These are phyloP conservation scores for Ophiothrix spiculata DNA, from an alignment of 35 echinoderm and acorn worm species.

Conservation along the genomic window DNA sequence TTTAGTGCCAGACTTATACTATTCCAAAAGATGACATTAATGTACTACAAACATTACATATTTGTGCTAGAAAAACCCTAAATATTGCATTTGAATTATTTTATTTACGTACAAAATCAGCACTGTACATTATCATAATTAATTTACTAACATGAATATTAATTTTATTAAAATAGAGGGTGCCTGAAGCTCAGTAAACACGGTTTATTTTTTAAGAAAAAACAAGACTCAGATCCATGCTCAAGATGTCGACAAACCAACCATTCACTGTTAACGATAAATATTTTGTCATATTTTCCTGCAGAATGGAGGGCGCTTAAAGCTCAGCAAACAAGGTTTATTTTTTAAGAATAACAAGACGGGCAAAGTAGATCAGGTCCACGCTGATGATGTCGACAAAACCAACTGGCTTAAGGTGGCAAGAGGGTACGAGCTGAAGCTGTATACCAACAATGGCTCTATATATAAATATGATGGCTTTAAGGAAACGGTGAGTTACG, in stretches of 20 bases:
- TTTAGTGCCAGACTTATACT: too few relatives aligned
- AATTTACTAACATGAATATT: too few relatives aligned
- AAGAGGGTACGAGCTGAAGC: slow-evolving; percentile 90
- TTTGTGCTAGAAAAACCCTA: too few relatives aligned
- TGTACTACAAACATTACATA: too few relatives aligned
- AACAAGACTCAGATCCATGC: slow-evolving; percentile 91
- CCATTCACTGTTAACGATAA: too few relatives aligned
- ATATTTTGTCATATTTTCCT: too few relatives aligned
- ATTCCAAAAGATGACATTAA: too few relatives aligned
- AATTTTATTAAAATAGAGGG: slow-evolving; percentile 93
- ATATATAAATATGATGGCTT: slow-evolving; percentile 94
- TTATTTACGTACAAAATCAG: too few relatives aligned
- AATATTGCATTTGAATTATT: too few relatives aligned
- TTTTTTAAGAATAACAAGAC: slow-evolving; percentile 95
- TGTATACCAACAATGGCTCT: slow-evolving; percentile 79
- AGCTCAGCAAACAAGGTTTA: slow-evolving; percentile 78
- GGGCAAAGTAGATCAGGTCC: slow-evolving; percentile 91
- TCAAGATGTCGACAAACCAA: slow-evolving; percentile 65
- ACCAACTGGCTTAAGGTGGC: slow-evolving; percentile 85
- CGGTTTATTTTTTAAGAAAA: slow-evolving; percentile 85
- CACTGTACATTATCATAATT: too few relatives aligned
- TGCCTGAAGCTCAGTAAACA: slow-evolving; percentile 81
- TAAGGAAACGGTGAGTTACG: slow-evolving; percentile 91
- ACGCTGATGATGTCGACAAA: slow-evolving; percentile 66
- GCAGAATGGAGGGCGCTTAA: slow-evolving; percentile 87